A percentile compares a stretch with the other conserved stretches of the same genome.
Conservation (phyloP, 2,888 invertebrate genomes). For the Epistrophe grossulariae region DNA sequence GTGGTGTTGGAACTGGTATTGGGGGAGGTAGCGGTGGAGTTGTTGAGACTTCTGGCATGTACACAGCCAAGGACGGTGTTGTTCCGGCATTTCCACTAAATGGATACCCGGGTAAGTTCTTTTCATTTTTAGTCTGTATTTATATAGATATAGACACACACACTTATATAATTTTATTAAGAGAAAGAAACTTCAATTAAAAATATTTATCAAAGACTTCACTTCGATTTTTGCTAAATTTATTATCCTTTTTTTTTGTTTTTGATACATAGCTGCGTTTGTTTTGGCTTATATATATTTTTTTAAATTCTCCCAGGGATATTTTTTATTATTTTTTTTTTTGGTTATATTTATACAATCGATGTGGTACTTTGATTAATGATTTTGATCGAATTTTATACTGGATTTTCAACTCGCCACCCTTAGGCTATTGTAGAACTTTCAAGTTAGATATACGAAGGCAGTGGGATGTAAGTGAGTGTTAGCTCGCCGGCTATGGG, state of each 20-base stretch:
- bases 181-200: conserved; percentile 65
- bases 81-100: conserved; percentile 58
- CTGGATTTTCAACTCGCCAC: conserved; percentile 24
- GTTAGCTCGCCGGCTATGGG: not conserved
- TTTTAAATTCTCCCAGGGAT: not conserved
- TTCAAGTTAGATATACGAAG: conserved; percentile 3
- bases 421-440: conserved; percentile 39
- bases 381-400: conserved; percentile 40
- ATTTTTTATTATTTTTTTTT: conserved; percentile 22
- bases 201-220: conserved; percentile 61
- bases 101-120: conserved; percentile 66
- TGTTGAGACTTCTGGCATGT: conserved; percentile 55
- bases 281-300: not conserved
- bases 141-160: not conserved
- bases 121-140: not conserved
- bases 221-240: conserved; percentile 48
- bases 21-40: conserved; percentile 3
- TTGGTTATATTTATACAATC: conserved; percentile 26
- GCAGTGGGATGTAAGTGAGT: not conserved
- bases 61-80: conserved; percentile 32
- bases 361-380: conserved; percentile 67
- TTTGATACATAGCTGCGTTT: conserved; percentile 2
- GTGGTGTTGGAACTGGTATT: not conserved
- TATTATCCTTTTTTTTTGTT: conserved; percentile 51
- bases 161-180: not conserved